These are phyloP conservation scores for Phyllopteryx taeniolatus DNA, from an alignment of 2,113 vertebrate species.

Conservation along the genomic window DNA sequence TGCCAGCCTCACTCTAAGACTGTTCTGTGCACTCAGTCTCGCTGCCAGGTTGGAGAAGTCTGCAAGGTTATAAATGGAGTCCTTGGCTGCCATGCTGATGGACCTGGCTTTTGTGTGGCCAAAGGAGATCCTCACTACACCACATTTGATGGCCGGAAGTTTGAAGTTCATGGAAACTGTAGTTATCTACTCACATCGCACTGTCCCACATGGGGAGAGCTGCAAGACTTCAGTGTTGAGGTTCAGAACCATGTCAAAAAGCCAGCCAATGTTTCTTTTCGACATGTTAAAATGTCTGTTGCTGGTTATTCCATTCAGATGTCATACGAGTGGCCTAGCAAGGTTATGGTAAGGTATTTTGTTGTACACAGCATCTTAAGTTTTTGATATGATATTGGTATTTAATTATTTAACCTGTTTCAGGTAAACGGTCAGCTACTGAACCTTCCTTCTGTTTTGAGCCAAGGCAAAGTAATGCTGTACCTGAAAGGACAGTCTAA, in stretches of 20 bases:
- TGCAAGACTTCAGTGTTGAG: conserved; percentile 32
- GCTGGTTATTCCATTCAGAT: conserved; percentile 37
- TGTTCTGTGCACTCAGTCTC: conserved; percentile 24
- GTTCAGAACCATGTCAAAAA: conserved; percentile 42
- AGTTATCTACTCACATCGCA: conserved; percentile 53
- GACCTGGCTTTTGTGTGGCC: conserved; percentile 32
- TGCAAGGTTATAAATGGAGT: conserved; percentile 39
- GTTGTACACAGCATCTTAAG: background rate
- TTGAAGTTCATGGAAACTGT: conserved; percentile 60
- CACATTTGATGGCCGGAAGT: conserved; percentile 58
- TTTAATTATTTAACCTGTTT: background rate
- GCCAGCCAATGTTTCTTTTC: conserved; percentile 31
- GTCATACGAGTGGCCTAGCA: conserved; percentile 22
- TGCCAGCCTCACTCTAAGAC: conserved; percentile 45
- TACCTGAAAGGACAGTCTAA: conserved; percentile 20
- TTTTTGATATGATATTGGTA: background rate
- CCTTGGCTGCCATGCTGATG: conserved; percentile 20
- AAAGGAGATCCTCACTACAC: conserved; percentile 56
- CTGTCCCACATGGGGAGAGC: conserved; percentile 23
- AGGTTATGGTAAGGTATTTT: conserved; percentile 34
- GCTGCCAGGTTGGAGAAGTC: conserved; percentile 20
- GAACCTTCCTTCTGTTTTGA: conserved; percentile 29
- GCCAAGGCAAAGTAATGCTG: conserved; percentile 35
- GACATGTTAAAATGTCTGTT: conserved; percentile 32
- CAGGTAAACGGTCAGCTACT: conserved; percentile 44